Evolutionary conservation across 2,113 vertebrate species (phyloP), one percentile per base, ranked within the genome.

Genomic region (Nanorana parkeri): DNA sequence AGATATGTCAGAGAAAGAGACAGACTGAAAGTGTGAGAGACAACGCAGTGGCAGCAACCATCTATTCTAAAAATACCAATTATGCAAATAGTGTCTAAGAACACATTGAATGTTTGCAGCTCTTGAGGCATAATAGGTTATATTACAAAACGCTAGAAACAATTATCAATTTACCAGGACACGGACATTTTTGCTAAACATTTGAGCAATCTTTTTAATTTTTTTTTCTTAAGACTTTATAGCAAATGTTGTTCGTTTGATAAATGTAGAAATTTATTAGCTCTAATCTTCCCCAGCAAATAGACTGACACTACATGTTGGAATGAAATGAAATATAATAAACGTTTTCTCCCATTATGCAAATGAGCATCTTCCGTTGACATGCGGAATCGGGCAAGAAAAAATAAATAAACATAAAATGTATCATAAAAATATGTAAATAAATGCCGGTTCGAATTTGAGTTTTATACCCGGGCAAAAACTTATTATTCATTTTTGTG

Each of bases 31-130:
- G 64, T 83, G 68, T 83, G 71, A 74, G 80, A 83, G 80, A 83
- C 71, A 83, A 75, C 63, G 55, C 75, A 76, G 28, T 76, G 72
- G 80, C 71, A 76, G 63, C 41, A 68, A 68, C 80, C 80, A 83
- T 83, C 51, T 76, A 83, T 83, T 83, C 72, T 83, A 83, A 83
- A 83, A 83, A 83, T 83, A 76, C 80, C 80, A 83, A 83, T 83
- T 83, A 76, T 83, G 80, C 80, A 83, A 83, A 83, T 76, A 76
- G 80, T 83, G 41, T 83, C 61, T 51, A 76, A 76, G 80, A 83
- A 83, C 80, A 83, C 80, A 83, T 68, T 83, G 80, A 83, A 76
- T 68, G 80, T 75, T 83, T 68, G 72, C 68, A 67, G 71, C 80
- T 83, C 80, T 83, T 55, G 63, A 83, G 80, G 80, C 71, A 68